A percentile compares a stretch with the other conserved stretches of the same genome.
Conservation (phyloP, 1,140 invertebrate genomes). For the Leptopilina boulardi region DNA sequence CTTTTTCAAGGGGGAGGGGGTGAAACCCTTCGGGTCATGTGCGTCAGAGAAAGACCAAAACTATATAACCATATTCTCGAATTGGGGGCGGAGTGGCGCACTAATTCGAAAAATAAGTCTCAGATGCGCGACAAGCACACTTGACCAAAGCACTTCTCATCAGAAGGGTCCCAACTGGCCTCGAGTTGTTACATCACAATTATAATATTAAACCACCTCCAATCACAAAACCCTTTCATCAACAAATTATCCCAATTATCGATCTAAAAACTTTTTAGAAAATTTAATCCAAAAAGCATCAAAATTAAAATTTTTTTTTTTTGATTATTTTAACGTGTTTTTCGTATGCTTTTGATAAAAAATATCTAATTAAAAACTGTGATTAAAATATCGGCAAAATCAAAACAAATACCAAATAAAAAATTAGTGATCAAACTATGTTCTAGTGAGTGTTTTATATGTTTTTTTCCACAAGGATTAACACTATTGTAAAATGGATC, state of each 20-base stretch:
- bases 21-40: conserved; percentile 41
- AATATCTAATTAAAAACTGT: no score
- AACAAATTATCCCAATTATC: background rate
- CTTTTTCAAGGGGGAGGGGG: conserved; percentile 49
- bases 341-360: no score
- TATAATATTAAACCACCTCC: background rate
- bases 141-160: conserved; percentile 72
- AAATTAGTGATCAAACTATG: background rate
- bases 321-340: no score
- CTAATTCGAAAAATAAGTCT: conserved; percentile 71
- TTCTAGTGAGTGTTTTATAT: background rate
- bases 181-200: conserved; percentile 27
- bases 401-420: background rate
- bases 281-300: no score
- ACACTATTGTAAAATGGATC: conserved; percentile 21
- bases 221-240: background rate
- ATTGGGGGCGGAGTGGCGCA: conserved; percentile 63
- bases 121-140: conserved; percentile 69
- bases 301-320: no score
- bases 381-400: no score
- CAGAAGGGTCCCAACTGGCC: conserved; percentile 59
- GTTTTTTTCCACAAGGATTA: no score
- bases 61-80: conserved; percentile 8
- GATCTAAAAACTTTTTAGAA: background rate
- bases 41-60: conserved; percentile 41